Evolutionary conservation across 2,888 invertebrate genomes (phyloP), one percentile per base, ranked within the genome.

Genomic region (Metopia argyrocephala): DNA sequence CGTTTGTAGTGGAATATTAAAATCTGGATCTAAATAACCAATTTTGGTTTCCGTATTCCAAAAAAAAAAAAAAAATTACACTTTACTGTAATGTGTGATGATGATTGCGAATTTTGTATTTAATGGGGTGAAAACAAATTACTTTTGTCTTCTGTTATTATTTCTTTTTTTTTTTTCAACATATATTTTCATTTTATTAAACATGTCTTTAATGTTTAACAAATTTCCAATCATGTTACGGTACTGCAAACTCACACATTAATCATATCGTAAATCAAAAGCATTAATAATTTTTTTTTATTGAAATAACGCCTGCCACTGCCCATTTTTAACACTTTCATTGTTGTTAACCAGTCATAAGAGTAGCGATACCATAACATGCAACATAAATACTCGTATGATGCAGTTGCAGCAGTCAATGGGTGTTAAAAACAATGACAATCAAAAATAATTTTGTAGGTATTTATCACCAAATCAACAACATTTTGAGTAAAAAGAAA

Each of bases 391-490:
- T n/a, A 38, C 38, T 12, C 15, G 38, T 38, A 1, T 31, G 38
- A 12, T 38, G 38, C 38, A 38, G 28, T 27, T 56, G n/a, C 27
- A 12, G 21, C 28, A 3, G 48, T 38, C 56, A 18, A 18, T 18
- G 46, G 12, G 25, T 23, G 50, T 38, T 38, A 56, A n/a, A 56
- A 50, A 69, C 59, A 59, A 57, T 66, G 66, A 71, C 56, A 74
- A 74, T 75, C 70, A 66, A 78, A 56, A 70, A 52, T 56, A 65
- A 69, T 61, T 80, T 69, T 68, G 61, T 52, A 45, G 50, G 62
- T 69, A 54, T 71, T 79, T 69, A 81, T 81, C 74, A 54, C 48
- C 54, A 27, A 38, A 57, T 62, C 74, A 78, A 62, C 70, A 78
- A 75, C 46, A 70, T 28, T 25, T 7, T 28, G 15, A 18, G 15